Evolutionary conservation across 2,888 invertebrate genomes (phyloP).

Genomic region (Rhingia campestris): DNA sequence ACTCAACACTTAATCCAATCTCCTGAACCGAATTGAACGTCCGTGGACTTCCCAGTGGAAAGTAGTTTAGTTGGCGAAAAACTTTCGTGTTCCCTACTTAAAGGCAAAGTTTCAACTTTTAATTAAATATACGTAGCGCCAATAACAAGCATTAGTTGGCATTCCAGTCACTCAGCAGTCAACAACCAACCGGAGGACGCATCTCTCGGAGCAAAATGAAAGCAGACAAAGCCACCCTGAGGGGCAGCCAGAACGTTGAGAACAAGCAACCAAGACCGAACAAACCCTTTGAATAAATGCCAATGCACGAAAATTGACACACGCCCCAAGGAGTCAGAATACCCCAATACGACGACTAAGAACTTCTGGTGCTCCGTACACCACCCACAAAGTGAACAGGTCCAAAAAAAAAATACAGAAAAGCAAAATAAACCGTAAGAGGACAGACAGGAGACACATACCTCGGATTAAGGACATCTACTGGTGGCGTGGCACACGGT

Average conservation of each 20-base stretch:
- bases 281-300: constrained; percentile 64
- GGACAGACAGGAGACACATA: constrained; percentile 58
- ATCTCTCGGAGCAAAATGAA: constrained; percentile 3
- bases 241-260: not conserved
- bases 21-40: constrained; percentile 47
- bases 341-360: not conserved
- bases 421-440: not conserved
- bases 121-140: constrained; percentile 74
- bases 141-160: constrained; percentile 74
- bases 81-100: constrained; percentile 60
- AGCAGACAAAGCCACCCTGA: constrained; percentile 26
- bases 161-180: constrained; percentile 73
- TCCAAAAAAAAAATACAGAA: not conserved
- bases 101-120: constrained; percentile 72
- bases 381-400: constrained; percentile 15
- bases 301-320: constrained; percentile 64
- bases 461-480: constrained; percentile 54
- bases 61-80: constrained; percentile 32
- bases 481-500: constrained; percentile 3
- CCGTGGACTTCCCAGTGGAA: constrained; percentile 44
- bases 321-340: constrained; percentile 7
- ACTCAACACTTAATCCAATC: constrained; percentile 4
- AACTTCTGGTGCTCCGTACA: constrained; percentile 8
- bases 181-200: constrained; percentile 43
- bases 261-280: constrained; percentile 1